Conservation (phyloP, 2,113 vertebrate species). For the Antennarius striatus region DNA sequence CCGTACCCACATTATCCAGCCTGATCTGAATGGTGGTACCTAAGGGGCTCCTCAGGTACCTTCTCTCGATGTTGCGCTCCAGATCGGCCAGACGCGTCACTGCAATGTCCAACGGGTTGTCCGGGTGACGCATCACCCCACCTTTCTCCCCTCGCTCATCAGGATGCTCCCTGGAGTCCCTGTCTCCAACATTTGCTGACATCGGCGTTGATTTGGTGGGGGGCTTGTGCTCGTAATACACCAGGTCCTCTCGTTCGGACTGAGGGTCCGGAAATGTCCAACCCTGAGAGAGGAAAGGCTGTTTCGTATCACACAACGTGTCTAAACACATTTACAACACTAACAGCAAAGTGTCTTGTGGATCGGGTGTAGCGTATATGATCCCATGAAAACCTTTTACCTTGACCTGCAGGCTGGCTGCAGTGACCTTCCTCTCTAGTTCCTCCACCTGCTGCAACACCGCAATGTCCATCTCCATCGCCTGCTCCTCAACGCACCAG, state of each 20-base stretch:
- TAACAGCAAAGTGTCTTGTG: not conserved
- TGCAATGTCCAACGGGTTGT: slow-evolving; percentile 99
- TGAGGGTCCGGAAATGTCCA: slow-evolving; percentile 95
- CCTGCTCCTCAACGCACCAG: slow-evolving; percentile 98
- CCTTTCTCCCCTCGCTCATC: slow-evolving; percentile 86
- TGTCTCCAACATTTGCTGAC: slow-evolving; percentile 73
- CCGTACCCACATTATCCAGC: slow-evolving; percentile 99
- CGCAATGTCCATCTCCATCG: slow-evolving; percentile 94
- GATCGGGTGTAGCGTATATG: not conserved
- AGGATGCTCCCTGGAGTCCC: slow-evolving; percentile 75
- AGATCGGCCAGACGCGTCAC: slow-evolving; percentile 98
- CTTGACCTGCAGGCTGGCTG: slow-evolving; percentile 98
- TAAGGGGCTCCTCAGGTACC: slow-evolving; percentile 99
- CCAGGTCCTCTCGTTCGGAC: slow-evolving; percentile 97
- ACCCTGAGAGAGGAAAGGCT: slow-evolving; percentile 79
- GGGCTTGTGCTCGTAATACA: slow-evolving; percentile 98
- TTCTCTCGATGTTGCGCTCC: slow-evolving; percentile 99
- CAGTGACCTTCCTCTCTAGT: slow-evolving; percentile 94
- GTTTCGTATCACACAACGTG: not conserved
- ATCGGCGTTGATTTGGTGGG: slow-evolving; percentile 82
- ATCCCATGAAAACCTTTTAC: slow-evolving; percentile 65
- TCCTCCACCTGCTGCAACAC: slow-evolving; percentile 98
- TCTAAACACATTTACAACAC: not conserved
- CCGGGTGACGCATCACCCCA: slow-evolving; percentile 89
- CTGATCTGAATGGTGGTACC: slow-evolving; percentile 99